Base-by-base conservation (phyloP, 2,113 vertebrate species). In the Leptodactylus fuscus region DNA sequence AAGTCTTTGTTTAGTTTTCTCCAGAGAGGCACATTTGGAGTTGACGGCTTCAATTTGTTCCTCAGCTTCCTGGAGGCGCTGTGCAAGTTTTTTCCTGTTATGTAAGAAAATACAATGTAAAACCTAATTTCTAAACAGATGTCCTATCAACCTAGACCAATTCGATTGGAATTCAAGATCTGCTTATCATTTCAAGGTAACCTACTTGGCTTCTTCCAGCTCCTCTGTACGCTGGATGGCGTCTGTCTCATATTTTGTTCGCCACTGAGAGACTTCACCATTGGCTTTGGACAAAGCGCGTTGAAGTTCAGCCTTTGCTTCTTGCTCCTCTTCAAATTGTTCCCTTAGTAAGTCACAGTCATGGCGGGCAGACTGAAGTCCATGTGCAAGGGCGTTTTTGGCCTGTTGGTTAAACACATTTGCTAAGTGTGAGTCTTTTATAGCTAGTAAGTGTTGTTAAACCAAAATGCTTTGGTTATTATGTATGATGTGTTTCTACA, bases 21-120 rank as follows among this genome's bases (percentile, higher is more conserved):
- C 96, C 81, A 97, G 90, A 58, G 96, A 97, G 70, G 95, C 94
- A 74, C 96, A 97, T 84, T 97, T 97, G 79, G 96, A 89, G 38
- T 97, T 96, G 67, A 94, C 92, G 0, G 92, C 93, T 88, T 96
- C 95, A 0, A 93, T 91, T 0, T 93, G 91, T 36, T 93, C 96
- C 86, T 98, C 96, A 71, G 96, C 96, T 29, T 97, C 97, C 85
- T 98, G 96, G 9, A 98, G 93, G n/a, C 95, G 95, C 90, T 97
- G 96, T 78, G 96, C 96, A 73, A 97, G 91, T 87, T 97, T 97
- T 88, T 96, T 97, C 92, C 96, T 97, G 83, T 82, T 76, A 84
- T 48, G 87, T 87, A 51, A 81, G 13, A 8, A 5, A 27, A 49
- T 75, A 32, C 0, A 51, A 74, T 74, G 2, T 69, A 69, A 15